Conservation (phyloP, 2,113 vertebrate genomes). For the Nymphicus hollandicus region DNA sequence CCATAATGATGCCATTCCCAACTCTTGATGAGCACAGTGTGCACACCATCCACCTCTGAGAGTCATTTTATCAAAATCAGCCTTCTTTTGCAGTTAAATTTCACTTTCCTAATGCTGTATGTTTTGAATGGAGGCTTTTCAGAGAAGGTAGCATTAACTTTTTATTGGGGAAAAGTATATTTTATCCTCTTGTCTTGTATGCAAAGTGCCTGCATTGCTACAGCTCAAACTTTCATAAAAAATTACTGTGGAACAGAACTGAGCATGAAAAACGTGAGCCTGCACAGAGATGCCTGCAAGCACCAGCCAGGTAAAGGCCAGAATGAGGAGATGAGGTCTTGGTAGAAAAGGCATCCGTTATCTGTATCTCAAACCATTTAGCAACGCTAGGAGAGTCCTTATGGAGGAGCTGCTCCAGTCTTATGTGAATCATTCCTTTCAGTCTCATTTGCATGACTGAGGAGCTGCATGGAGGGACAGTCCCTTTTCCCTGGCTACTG, state of each 20-base stretch:
- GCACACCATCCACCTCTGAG: rapidly evolving
- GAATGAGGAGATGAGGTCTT: neutral
- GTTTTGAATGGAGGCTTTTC: neutral
- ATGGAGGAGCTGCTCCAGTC: neutral
- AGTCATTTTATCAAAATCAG: neutral
- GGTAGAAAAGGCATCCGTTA: neutral
- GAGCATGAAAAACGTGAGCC: neutral
- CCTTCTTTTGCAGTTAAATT: neutral
- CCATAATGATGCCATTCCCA: neutral
- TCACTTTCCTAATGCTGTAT: rapidly evolving
- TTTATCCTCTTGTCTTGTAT: neutral
- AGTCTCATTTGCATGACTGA: neutral
- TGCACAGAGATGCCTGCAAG: rapidly evolving
- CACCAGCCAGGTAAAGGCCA: neutral
- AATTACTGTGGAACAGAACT: neutral
- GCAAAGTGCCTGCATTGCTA: neutral
- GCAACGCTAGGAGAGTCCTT: neutral
- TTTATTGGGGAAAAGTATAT: neutral
- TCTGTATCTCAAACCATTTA: neutral
- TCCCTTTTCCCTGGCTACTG: neutral
- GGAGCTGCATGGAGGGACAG: neutral
- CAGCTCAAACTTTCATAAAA: neutral
- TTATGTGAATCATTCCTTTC: neutral
- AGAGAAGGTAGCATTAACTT: neutral
- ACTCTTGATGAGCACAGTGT: neutral